Evolutionary conservation across 2,797 vertebrate species (phyloP), one percentile per base, ranked within the genome.

Genomic region (Falco rusticolus): DNA sequence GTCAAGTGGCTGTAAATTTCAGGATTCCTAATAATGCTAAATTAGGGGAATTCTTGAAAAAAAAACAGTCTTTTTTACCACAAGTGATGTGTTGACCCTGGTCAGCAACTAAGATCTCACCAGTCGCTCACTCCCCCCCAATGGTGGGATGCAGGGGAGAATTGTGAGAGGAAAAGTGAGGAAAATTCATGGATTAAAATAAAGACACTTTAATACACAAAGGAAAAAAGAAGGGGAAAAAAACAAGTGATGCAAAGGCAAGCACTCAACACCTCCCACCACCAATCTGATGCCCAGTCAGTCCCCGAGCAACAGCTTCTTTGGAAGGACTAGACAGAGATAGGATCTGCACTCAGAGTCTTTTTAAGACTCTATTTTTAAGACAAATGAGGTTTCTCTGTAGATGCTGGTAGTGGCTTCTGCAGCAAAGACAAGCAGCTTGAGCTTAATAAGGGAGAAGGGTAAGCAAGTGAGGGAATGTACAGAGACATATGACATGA

Each of bases 181-280:
- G 91, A 89, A 85, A 76, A 48, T 3, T 66, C 4, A 16, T 8
- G 3, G 34, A 28, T 89, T 64, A 87, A 77, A 63, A 41, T 24
- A 31, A 89, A 85, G 33, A 19, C 13, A 51, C 25, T 85, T 89
- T 24, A 53, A 70, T 48, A 59, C 7, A 31, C 18, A 17, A 48
- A 43, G 4, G 8, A 21, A 84, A 64, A 70, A 39, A 13, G 10
- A 3, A 37, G 5, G 22, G 37, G 37, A 39, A 39, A 16, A 71
- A 79, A 39, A 0, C 59, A 90, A 87, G 34, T 60, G 57, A 75
- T 84, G 33, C 69, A 84, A 84, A 95, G 19, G 37, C 47, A 88
- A 91, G 57, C 41, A 75, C 14, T 92, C 69, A 93, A 56, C 10
- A 31, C 87, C 78, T 96, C 87, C 82, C 68, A 95, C 87, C 17